These are phyloP conservation scores for Rhinoderma darwinii DNA, from an alignment of 2,113 vertebrate genomes.

Conservation along the genomic window DNA sequence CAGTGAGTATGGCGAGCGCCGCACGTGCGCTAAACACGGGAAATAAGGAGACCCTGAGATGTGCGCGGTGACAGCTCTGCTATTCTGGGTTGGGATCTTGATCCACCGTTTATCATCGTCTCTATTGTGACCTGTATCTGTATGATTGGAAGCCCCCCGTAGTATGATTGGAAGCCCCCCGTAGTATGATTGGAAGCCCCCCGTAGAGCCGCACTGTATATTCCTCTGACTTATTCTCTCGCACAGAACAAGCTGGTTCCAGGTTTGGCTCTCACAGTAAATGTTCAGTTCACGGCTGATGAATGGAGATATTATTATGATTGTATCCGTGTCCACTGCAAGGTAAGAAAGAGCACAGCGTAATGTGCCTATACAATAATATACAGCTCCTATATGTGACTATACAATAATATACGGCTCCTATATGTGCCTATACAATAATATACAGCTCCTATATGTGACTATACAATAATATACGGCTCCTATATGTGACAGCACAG, in stretches of 20 bases:
- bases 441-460: no score
- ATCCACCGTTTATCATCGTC: neutral
- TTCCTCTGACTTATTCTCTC: neutral
- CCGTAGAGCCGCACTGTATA: no score
- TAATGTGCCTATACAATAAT: neutral
- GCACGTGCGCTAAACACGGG: fast-evolving
- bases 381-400: neutral
- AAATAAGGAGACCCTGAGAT: no score
- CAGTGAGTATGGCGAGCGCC: constrained; percentile 71
- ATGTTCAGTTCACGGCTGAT: constrained; percentile 84
- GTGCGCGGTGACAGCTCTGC: neutral
- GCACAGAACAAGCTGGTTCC: constrained; percentile 84
- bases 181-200: neutral
- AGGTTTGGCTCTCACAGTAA: constrained; percentile 81
- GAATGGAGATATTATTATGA: constrained; percentile 95
- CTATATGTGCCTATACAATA: neutral
- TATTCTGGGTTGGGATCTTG: no score
- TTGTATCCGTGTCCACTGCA: constrained; percentile 86
- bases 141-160: no score
- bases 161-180: no score
- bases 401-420: no score
- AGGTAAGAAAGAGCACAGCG: constrained; percentile 71
- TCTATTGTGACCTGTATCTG: neutral
- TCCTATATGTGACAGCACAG: no score
- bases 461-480: neutral